These are phyloP conservation scores for Thaleichthys pacificus DNA, from an alignment of 2,797 vertebrate genomes.

Conservation along the genomic window DNA sequence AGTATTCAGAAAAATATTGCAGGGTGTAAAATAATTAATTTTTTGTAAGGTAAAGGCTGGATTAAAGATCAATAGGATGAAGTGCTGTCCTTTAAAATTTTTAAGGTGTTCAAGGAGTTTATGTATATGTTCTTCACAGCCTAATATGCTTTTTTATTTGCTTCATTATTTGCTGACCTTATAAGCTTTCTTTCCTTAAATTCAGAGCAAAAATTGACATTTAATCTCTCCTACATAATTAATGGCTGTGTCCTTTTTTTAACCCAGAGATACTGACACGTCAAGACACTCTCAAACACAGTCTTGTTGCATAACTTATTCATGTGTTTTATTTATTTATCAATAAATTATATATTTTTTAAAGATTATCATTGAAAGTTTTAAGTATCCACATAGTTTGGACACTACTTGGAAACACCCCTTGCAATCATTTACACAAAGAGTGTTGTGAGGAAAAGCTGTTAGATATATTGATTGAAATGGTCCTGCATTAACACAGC, in stretches of 20 bases:
- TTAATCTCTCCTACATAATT: constrained; percentile 25
- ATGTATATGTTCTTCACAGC: constrained; percentile 39
- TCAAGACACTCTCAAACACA: constrained; percentile 64
- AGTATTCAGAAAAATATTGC: constrained; percentile 78
- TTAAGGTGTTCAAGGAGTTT: constrained; percentile 18
- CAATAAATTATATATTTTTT: constrained; percentile 72
- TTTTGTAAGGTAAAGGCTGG: constrained; percentile 67
- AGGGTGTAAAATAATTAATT: constrained; percentile 72
- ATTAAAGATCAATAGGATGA: constrained; percentile 53
- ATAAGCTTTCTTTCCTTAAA: constrained; percentile 1
- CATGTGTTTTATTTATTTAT: constrained; percentile 74
- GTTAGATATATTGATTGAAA: constrained; percentile 61
- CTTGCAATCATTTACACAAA: constrained; percentile 30
- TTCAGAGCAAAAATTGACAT: constrained; percentile 5
- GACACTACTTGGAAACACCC: constrained; percentile 41
- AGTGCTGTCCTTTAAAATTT: constrained; percentile 34
- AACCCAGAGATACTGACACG: constrained; percentile 48
- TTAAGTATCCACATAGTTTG: constrained; percentile 59
- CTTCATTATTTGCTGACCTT: neutral
- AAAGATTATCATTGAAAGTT: constrained; percentile 62
- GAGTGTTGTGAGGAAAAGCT: constrained; percentile 56
- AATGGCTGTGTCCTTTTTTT: constrained; percentile 28
- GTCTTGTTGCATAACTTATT: constrained; percentile 75
- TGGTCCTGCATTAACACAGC: constrained; percentile 50
- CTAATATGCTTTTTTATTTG: neutral